phyloP scores from a whole-genome alignment of 2,113 vertebrate species.

The Melanerpes formicivorus region DNA sequence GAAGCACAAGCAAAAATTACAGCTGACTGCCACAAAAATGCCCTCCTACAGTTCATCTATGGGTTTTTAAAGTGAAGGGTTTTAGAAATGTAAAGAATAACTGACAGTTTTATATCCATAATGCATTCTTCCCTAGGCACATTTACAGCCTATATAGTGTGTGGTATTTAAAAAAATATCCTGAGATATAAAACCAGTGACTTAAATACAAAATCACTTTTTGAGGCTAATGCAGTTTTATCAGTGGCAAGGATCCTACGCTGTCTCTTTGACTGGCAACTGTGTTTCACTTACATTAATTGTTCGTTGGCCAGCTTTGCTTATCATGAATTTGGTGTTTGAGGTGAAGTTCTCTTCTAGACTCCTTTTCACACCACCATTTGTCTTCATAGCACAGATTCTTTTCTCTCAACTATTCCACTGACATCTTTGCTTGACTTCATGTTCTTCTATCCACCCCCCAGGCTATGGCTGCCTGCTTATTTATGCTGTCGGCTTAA shows the following conservation, averaged over 20 bases:
- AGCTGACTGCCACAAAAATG: slow-evolving; percentile 28
- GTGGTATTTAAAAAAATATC: slow-evolving; percentile 13
- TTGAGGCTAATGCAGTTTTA: slow-evolving; percentile 13
- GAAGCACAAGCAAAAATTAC: slow-evolving; percentile 48
- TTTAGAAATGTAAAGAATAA: slow-evolving; percentile 65
- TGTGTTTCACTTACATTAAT: slow-evolving; percentile 32
- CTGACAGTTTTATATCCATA: slow-evolving; percentile 56
- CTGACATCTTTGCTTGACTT: slow-evolving; percentile 54
- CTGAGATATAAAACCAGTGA: slow-evolving; percentile 17
- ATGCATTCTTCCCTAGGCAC: slow-evolving; percentile 43
- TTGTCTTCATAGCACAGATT: slow-evolving; percentile 36
- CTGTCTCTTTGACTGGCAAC: not conserved
- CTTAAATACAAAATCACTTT: slow-evolving; percentile 14
- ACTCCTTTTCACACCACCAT: not conserved
- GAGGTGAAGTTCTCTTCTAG: slow-evolving; percentile 8
- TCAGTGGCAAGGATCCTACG: not conserved
- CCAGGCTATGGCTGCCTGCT: slow-evolving; percentile 61
- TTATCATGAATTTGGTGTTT: slow-evolving; percentile 4
- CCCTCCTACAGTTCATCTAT: slow-evolving; percentile 36
- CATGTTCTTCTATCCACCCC: slow-evolving; percentile 42
- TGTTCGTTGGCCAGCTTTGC: not conserved
- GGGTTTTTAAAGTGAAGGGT: slow-evolving; percentile 52
- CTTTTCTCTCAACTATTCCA: not conserved
- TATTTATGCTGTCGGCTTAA: slow-evolving; percentile 73
- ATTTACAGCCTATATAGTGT: slow-evolving; percentile 19